Percentiles rank a stretch among this genome's conserved stretches.
Conservation (phyloP, 64 coral and sea anemone genomes). For the Pachyseris speciosa region DNA sequence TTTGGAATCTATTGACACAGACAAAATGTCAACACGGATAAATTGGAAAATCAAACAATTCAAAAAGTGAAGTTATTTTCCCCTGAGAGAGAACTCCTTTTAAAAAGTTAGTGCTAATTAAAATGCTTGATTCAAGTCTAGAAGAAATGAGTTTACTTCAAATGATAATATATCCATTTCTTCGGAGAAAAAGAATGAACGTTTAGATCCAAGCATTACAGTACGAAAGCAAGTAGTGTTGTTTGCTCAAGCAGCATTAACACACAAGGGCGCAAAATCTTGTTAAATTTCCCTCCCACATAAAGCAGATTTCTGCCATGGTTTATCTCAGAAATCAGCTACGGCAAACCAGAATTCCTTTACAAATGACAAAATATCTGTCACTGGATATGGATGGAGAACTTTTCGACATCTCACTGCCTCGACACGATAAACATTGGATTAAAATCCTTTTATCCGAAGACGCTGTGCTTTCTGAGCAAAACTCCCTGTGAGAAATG, state of each 20-base stretch:
- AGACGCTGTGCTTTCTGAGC: not conserved
- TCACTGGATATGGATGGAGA: not conserved
- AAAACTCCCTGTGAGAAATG: not conserved
- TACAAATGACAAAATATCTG: constrained; percentile 4
- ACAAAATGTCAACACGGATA: constrained; percentile 13
- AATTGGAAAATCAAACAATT: constrained; percentile 50
- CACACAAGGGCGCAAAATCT: not conserved
- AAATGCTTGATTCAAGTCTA: not conserved
- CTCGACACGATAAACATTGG: not conserved
- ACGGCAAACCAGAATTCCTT: constrained; percentile 14
- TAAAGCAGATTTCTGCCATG: not conserved
- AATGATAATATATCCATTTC: not conserved
- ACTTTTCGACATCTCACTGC: not conserved
- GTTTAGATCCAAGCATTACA: not conserved
- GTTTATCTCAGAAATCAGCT: not conserved
- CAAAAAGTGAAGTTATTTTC: constrained; percentile 32
- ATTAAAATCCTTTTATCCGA: constrained; percentile 21
- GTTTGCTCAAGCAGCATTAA: constrained; percentile 18
- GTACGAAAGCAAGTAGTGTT: constrained; percentile 6
- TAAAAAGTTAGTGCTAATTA: not conserved
- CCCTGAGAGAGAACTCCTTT: not conserved
- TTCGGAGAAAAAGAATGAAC: no score
- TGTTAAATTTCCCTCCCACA: constrained; percentile 30
- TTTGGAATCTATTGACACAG: constrained; percentile 3
- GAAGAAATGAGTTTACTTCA: not conserved